Evolutionary conservation across 2,888 invertebrate species (phyloP).

Genomic region (Scaeva pyrastri): DNA sequence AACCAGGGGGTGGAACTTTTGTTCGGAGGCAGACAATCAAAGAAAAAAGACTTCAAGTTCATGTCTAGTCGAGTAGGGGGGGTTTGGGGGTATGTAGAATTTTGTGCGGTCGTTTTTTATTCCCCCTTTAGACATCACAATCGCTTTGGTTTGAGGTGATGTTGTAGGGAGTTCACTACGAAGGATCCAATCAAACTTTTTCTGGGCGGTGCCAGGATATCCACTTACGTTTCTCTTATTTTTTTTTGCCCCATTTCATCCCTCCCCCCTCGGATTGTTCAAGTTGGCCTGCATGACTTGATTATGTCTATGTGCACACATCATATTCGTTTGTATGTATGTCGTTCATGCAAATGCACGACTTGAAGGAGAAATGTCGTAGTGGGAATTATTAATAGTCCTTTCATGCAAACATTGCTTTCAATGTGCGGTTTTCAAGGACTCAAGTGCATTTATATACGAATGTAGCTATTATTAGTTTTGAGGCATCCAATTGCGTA

Average conservation of each 20-base stretch:
- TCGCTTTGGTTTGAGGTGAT: slow-evolving; percentile 48
- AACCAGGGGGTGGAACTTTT: slow-evolving; percentile 33
- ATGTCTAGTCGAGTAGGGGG: slow-evolving; percentile 43
- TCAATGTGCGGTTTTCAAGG: slow-evolving; percentile 73
- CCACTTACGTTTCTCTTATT: slow-evolving; percentile 46
- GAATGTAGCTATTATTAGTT: slow-evolving; percentile 59
- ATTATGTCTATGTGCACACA: neutral
- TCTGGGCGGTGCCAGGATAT: slow-evolving; percentile 67
- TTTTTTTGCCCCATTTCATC: slow-evolving; percentile 29
- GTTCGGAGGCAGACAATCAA: slow-evolving; percentile 50
- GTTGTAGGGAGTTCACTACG: slow-evolving; percentile 55
- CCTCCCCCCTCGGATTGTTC: slow-evolving; percentile 11
- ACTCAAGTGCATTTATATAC: slow-evolving; percentile 55
- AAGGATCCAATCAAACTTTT: slow-evolving; percentile 75
- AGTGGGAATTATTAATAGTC: slow-evolving; percentile 70
- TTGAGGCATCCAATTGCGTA: slow-evolving; percentile 59
- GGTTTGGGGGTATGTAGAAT: neutral
- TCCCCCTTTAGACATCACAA: slow-evolving; percentile 35
- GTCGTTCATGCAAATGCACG: slow-evolving; percentile 47
- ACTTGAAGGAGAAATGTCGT: slow-evolving; percentile 58
- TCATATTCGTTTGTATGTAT: neutral
- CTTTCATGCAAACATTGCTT: slow-evolving; percentile 54
- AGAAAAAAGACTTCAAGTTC: slow-evolving; percentile 37
- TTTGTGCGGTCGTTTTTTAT: slow-evolving; percentile 22
- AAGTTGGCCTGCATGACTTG: slow-evolving; percentile 8